Conservation (phyloP, 2,797 vertebrate species). For the Taeniopygia guttata region DNA sequence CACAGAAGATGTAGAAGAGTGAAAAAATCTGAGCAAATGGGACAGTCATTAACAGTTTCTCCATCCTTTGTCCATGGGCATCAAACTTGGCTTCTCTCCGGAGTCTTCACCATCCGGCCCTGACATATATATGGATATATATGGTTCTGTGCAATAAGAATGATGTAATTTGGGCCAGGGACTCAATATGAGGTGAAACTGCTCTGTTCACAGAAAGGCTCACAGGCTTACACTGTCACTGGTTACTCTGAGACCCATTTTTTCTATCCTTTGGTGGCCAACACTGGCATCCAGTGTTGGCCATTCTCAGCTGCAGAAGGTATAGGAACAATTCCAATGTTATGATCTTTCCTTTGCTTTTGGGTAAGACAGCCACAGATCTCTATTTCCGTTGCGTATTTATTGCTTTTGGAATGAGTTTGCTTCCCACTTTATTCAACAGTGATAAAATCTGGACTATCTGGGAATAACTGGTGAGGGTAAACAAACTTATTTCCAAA, state of each 20-base stretch:
- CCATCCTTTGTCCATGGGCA: background rate
- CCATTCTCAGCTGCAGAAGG: background rate
- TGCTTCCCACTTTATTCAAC: background rate
- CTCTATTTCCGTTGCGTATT: background rate
- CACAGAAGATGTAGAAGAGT: background rate
- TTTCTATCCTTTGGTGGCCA: background rate
- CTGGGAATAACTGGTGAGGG: background rate
- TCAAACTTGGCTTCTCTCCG: background rate
- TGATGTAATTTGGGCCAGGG: background rate
- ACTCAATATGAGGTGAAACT: background rate
- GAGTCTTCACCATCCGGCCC: background rate
- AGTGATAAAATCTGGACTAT: background rate
- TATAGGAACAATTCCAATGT: background rate
- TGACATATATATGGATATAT: background rate
- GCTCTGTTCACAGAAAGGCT: background rate
- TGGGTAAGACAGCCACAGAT: background rate
- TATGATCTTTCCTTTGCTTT: background rate
- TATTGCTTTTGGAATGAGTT: background rate
- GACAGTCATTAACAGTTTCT: accelerated
- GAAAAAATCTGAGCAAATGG: background rate
- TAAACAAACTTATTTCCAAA: background rate
- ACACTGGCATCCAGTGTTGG: accelerated
- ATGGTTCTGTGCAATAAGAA: background rate
- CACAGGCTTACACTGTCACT: background rate
- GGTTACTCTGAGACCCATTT: background rate